Evolutionary conservation across 2,797 vertebrate species (phyloP), one percentile per base, ranked within the genome.

Genomic region (Phylloscopus collybita): DNA sequence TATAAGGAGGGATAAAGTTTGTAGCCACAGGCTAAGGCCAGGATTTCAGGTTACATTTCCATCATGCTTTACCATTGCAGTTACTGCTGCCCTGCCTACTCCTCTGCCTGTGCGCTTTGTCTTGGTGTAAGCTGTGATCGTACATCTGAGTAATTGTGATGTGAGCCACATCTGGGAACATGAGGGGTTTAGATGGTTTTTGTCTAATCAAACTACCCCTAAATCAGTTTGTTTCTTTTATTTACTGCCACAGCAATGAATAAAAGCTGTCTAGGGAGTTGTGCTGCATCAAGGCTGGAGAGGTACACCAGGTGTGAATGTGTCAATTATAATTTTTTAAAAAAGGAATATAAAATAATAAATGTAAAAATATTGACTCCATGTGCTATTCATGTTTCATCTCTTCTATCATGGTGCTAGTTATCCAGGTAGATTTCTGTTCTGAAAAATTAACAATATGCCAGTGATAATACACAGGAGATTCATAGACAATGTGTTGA

Each of bases 191-290:
- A 61, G 23, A 34, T 79, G 50, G 2, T 2, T 85, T 93, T 75
- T 75, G 32, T 65, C 38, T 61, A 75, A 45, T 42, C 27, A 36
- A 47, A 61, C 82, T 82, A 36, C 25, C 38, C 21, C 30, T 73
- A 54, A 69, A 76, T 86, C n/a, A 44, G 4, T 79, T 79, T 64
- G 19, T 51, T 91, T 91, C 82, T 84, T 81, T 87, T 64, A 60
- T 72, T 85, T 40, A 71, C 32, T 30, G 16, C 20, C 45, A 62
- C 61, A 76, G 32, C 54, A 26, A 6, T 44, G 32, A 60, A 42
- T 42, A 60, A 44, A 60, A 81, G 25, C 62, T 88, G 14, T 42
- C 21, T 4, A 91, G 32, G 59, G 16, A 67, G 42, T 10, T 80
- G 59, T 64, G 30, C 59, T 64, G 51, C 64, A 36, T 65, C 42